Conservation (phyloP, 1,140 invertebrate species). For the Papilio dardanus region DNA sequence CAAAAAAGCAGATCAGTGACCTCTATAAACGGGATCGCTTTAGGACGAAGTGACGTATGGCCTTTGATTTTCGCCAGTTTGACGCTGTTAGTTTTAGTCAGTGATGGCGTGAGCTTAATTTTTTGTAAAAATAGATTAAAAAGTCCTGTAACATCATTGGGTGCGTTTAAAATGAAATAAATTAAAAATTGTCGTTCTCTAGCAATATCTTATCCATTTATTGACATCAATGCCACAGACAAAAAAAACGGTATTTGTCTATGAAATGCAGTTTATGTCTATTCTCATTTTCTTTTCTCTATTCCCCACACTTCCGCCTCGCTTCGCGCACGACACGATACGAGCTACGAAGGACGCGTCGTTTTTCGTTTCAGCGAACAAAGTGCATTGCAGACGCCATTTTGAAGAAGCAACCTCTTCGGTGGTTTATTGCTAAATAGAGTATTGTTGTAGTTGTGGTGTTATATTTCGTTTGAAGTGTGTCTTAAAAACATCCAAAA, state of each 20-base stretch:
- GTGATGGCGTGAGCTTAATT: too few species aligned
- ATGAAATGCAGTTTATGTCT: slow-evolving; percentile 28
- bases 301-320: slow-evolving; percentile 7
- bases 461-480: slow-evolving; percentile 44
- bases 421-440: slow-evolving; percentile 41
- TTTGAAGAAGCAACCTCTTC: slow-evolving; percentile 51
- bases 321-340: neutral
- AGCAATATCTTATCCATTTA: too few species aligned
- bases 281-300: too few species aligned
- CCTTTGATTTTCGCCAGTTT: too few species aligned
- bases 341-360: neutral
- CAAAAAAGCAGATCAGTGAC: too few species aligned
- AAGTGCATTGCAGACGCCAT: slow-evolving; percentile 51
- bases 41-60: too few species aligned
- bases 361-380: neutral
- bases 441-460: slow-evolving; percentile 43
- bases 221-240: neutral
- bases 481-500: slow-evolving; percentile 47
- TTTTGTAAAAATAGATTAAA: too few species aligned
- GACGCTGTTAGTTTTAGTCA: too few species aligned
- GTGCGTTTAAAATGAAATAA: too few species aligned
- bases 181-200: too few species aligned
- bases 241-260: neutral
- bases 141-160: too few species aligned
- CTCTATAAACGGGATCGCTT: too few species aligned